Conservation (phyloP, 2,113 vertebrate genomes). For the Petromus typicus region DNA sequence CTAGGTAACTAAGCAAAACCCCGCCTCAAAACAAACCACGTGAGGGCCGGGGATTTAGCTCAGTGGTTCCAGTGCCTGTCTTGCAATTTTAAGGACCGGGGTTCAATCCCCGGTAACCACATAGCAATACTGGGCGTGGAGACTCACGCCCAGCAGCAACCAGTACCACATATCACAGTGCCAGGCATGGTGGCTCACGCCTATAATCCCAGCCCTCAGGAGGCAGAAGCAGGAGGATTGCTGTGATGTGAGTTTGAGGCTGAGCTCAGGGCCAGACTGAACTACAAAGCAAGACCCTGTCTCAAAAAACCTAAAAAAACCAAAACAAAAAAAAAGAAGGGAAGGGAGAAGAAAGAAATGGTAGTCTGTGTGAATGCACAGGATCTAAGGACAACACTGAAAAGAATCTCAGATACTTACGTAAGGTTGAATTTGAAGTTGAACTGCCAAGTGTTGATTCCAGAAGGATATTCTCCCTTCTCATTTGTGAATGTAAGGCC, state of each 20-base stretch:
- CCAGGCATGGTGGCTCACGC: not conserved
- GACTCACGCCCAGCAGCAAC: no score
- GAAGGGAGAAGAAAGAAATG: not conserved
- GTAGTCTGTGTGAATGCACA: not conserved
- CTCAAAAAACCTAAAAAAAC: no score
- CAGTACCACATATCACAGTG: no score
- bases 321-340: no score
- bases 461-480: conserved; percentile 95
- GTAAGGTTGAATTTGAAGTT: conserved; percentile 99
- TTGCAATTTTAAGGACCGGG: no score
- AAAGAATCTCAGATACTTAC: conserved; percentile 84
- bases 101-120: no score
- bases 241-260: no score
- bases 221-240: not conserved
- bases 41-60: no score
- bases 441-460: conserved; percentile 98
- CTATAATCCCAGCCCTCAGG: not conserved
- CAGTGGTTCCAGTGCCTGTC: no score
- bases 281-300: not conserved
- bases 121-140: no score
- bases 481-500: conserved; percentile 98
- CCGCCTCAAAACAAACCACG: no score
- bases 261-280: not conserved
- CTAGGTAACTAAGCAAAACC: not conserved
- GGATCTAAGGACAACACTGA: not conserved